phyloP scores from a whole-genome alignment of 2,888 invertebrate species.

The Erebia ligea region DNA sequence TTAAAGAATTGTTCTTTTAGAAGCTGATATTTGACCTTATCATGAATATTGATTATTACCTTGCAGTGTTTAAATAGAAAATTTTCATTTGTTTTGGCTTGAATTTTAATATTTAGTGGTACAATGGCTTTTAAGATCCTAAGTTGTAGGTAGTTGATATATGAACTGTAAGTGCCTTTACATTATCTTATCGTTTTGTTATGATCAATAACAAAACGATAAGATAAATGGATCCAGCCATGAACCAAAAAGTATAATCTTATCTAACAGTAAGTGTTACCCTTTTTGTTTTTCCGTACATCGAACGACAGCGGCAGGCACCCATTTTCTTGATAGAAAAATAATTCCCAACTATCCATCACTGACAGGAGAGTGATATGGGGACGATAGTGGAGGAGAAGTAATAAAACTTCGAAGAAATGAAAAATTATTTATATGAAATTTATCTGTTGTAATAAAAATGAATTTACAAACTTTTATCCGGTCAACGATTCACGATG shows the following conservation, averaged over 20 bases:
- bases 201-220: background rate
- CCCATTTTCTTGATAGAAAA: conserved; percentile 19
- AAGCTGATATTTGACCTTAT: too few species aligned
- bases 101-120: too few species aligned
- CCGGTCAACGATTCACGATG: conserved; percentile 10
- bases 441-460: conserved; percentile 8
- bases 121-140: too few species aligned
- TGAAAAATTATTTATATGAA: conserved; percentile 13
- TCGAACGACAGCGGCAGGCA: background rate
- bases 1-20: too few species aligned
- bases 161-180: too few species aligned
- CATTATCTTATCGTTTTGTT: too few species aligned
- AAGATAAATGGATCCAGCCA: background rate
- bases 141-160: too few species aligned
- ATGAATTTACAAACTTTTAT: conserved; percentile 8
- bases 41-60: too few species aligned
- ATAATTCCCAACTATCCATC: conserved; percentile 12
- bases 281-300: background rate
- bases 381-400: background rate
- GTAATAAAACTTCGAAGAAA: conserved; percentile 16
- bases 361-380: conserved; percentile 15
- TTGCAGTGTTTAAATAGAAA: too few species aligned
- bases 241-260: background rate
- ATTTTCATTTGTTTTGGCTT: too few species aligned
- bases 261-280: background rate